phyloP scores from a whole-genome alignment of 2,797 vertebrate genomes.

The Enteromius trimaculatus region DNA sequence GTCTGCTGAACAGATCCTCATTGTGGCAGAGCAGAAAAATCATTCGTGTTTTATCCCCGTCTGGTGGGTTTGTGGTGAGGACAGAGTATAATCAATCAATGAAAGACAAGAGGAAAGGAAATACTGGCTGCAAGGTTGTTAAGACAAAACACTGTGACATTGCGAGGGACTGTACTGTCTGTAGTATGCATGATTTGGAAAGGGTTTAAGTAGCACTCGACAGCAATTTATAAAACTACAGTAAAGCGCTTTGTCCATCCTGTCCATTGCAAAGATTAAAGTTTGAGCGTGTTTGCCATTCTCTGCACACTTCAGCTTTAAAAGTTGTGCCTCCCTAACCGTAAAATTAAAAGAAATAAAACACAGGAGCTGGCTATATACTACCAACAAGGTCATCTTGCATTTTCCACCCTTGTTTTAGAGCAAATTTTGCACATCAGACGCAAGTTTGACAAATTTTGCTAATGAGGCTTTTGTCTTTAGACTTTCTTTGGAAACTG shows the following conservation, averaged over 20 bases:
- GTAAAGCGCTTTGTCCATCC: slow-evolving; percentile 9
- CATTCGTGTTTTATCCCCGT: slow-evolving; percentile 38
- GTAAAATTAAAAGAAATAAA: slow-evolving; percentile 19
- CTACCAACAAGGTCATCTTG: slow-evolving; percentile 21
- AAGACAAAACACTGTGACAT: slow-evolving; percentile 9
- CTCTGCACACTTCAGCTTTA: not conserved
- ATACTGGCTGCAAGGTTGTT: slow-evolving; percentile 27
- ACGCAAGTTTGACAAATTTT: slow-evolving; percentile 29
- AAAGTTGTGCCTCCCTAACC: slow-evolving; percentile 13
- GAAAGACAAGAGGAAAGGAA: slow-evolving; percentile 21
- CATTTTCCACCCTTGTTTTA: slow-evolving; percentile 10
- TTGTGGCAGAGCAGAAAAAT: slow-evolving; percentile 31
- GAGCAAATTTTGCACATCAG: slow-evolving; percentile 32
- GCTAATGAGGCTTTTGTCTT: slow-evolving; percentile 47
- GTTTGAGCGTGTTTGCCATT: not conserved
- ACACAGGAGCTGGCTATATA: slow-evolving; percentile 6
- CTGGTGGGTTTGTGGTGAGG: slow-evolving; percentile 47
- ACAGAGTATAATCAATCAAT: slow-evolving; percentile 37
- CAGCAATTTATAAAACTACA: slow-evolving; percentile 31
- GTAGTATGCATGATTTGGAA: not conserved
- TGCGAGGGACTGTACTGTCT: slow-evolving; percentile 4
- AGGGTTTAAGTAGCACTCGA: slow-evolving; percentile 20
- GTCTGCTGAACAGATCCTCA: not conserved
- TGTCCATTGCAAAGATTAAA: slow-evolving; percentile 31
- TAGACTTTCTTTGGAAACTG: slow-evolving; percentile 15